Evolutionary conservation across 1,140 invertebrate genomes (phyloP), one percentile per base, ranked within the genome.

Genomic region (Formica exsecta): DNA sequence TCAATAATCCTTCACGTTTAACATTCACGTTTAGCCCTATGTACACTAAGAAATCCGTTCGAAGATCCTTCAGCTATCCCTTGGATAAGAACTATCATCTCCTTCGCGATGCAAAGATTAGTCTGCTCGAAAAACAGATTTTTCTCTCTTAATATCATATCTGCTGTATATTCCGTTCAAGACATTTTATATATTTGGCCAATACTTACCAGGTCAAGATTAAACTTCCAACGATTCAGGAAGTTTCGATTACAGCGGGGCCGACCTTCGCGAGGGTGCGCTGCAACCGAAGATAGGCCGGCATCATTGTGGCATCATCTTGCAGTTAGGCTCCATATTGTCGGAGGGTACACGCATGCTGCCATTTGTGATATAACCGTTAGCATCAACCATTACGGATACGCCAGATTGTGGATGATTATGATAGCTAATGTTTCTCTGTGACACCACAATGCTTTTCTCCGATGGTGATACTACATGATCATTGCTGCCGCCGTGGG

Each of bases 341-440:
- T 96, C 96, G 75, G 96, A 95, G 75, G 96, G 95, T 76, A 96
- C 94, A 84, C 96, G 93, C 90, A 96, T 94, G 89, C 93, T 96
- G 71, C 96, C 96, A 87, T 95, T 96, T 54, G 94, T 95, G 54
- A 95, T 91, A 83, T 95, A 95, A 61, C 95, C 95, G 87, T 96
- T 95, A 54, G 93, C 91, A 44, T 95, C 94, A 29, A 94, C 92
- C 71, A 92, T 92, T 38, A 93, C 92, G 0, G 93, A 91, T 32
- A 92, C 93, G 36, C 91, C 89, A 32, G 92, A 80, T 61, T 86
- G 74, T 88, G 92, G 84, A 19, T 88, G 89, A 61, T 88, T 90
- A 54, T 91, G 90, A 61, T 88, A 91, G 41, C 89, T 90, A 22
- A 89, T 86, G 74, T 88, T 91, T 61, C 87, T 75, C 38, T 89